Conservation (phyloP, 2,888 invertebrate genomes). For the Troides oblongomaculatus region DNA sequence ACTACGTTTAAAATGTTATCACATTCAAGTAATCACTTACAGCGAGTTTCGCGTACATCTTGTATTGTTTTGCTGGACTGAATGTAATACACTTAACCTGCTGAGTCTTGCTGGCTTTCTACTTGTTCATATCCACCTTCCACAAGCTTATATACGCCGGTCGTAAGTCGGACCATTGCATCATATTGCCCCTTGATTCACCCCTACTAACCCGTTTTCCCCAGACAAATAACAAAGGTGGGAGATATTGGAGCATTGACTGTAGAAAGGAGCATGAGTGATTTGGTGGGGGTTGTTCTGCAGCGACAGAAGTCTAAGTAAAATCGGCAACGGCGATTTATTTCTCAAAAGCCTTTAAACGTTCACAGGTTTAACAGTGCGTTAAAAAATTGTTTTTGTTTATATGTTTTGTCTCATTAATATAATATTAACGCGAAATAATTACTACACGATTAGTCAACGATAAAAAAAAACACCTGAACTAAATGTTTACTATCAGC, state of each 20-base stretch:
- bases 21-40: conserved; percentile 54
- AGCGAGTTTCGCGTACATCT: conserved; percentile 77
- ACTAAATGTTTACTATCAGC: neutral
- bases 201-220: conserved; percentile 68
- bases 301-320: conserved; percentile 46
- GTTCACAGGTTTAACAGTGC: conserved; percentile 20
- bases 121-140: conserved; percentile 49
- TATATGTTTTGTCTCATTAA: no score
- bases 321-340: conserved; percentile 31
- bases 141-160: conserved; percentile 66
- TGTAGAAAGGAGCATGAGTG: conserved; percentile 46
- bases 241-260: conserved; percentile 32
- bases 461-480: neutral
- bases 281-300: conserved; percentile 53
- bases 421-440: no score
- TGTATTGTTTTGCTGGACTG: conserved; percentile 71
- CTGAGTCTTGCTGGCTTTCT: conserved; percentile 65
- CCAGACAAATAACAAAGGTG: conserved; percentile 59
- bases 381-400: neutral
- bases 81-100: conserved; percentile 61
- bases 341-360: conserved; percentile 33
- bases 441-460: no score
- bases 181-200: conserved; percentile 69
- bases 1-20: neutral
- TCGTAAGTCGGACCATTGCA: conserved; percentile 61